These are phyloP conservation scores for Naja naja DNA, from an alignment of 2,113 vertebrate genomes.

Conservation along the genomic window DNA sequence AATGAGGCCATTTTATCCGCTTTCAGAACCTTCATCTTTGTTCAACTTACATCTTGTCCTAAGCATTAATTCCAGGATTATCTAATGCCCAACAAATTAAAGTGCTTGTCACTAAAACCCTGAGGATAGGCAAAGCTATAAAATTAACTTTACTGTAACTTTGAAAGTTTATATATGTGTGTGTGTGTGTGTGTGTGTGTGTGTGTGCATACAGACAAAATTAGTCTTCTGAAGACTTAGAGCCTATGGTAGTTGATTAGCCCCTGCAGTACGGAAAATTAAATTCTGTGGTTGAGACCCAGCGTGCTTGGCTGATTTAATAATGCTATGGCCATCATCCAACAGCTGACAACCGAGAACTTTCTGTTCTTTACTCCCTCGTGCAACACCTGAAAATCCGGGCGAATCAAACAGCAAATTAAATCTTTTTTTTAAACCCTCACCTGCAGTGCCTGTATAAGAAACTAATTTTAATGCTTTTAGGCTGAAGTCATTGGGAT, in stretches of 20 bases:
- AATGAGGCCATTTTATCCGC: slow-evolving; percentile 37
- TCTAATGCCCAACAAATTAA: slow-evolving; percentile 73
- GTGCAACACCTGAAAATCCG: slow-evolving; percentile 88
- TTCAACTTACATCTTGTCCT: slow-evolving; percentile 69
- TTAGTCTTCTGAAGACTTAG: slow-evolving; percentile 67
- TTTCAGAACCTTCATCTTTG: slow-evolving; percentile 63
- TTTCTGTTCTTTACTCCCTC: slow-evolving; percentile 83
- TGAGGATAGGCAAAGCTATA: slow-evolving; percentile 75
- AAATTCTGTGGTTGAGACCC: slow-evolving; percentile 80
- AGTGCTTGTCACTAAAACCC: slow-evolving; percentile 75
- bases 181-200: neutral
- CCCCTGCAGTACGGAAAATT: slow-evolving; percentile 79
- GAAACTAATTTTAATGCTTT: slow-evolving; percentile 87
- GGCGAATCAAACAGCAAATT: slow-evolving; percentile 81
- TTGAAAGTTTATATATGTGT: slow-evolving; percentile 46
- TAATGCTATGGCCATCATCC: slow-evolving; percentile 89
- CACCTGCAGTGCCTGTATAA: slow-evolving; percentile 81
- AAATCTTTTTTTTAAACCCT: slow-evolving; percentile 67
- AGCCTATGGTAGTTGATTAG: slow-evolving; percentile 76
- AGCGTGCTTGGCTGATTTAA: slow-evolving; percentile 90
- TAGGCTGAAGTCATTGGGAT: slow-evolving; percentile 82
- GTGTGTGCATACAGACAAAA: slow-evolving; percentile 62
- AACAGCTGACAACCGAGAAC: slow-evolving; percentile 83
- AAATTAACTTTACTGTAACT: slow-evolving; percentile 71
- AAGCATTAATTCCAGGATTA: slow-evolving; percentile 69